These are phyloP conservation scores for Heliothis peltigera DNA, from an alignment of 2,888 invertebrate genomes.

Conservation along the genomic window DNA sequence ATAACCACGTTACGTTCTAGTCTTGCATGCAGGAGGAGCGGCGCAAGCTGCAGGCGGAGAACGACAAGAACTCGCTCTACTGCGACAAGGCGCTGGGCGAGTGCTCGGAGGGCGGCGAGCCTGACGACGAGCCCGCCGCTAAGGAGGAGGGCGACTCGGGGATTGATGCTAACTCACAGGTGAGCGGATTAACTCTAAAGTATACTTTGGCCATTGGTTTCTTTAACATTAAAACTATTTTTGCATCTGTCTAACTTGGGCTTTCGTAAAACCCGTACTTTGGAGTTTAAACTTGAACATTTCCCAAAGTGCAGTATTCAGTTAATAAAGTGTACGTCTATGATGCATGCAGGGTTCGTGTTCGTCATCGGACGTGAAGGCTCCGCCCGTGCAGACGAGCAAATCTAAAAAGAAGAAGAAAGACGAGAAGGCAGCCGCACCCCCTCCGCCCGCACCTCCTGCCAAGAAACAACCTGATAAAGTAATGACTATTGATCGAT, in stretches of 20 bases:
- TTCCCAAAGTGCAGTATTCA: no score
- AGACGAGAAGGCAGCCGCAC: conserved; percentile 76
- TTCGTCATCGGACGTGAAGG: conserved; percentile 95
- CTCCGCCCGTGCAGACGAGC: conserved; percentile 92
- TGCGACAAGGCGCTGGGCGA: conserved; percentile 92
- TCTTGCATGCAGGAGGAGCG: conserved; percentile 91
- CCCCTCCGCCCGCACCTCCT: conserved; percentile 71
- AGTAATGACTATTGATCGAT: conserved; percentile 68
- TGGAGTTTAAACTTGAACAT: no score
- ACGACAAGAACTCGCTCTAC: conserved; percentile 92
- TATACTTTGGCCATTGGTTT: no score
- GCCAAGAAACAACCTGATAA: conserved; percentile 83
- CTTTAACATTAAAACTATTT: no score
- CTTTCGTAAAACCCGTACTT: no score
- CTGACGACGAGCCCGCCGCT: conserved; percentile 83
- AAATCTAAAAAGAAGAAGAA: conserved; percentile 89
- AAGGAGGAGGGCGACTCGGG: conserved; percentile 97
- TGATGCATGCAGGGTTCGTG: conserved; percentile 94
- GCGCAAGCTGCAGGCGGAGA: conserved; percentile 93
- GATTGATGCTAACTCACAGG: conserved; percentile 96
- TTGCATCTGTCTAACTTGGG: no score
- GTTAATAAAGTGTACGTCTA: neutral
- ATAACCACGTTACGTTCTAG: conserved; percentile 22
- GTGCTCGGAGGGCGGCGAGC: conserved; percentile 89
- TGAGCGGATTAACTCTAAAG: conserved; percentile 52